Evolutionary conservation across 2,113 vertebrate species (phyloP).

Genomic region (Protomyctophum bolini): DNA sequence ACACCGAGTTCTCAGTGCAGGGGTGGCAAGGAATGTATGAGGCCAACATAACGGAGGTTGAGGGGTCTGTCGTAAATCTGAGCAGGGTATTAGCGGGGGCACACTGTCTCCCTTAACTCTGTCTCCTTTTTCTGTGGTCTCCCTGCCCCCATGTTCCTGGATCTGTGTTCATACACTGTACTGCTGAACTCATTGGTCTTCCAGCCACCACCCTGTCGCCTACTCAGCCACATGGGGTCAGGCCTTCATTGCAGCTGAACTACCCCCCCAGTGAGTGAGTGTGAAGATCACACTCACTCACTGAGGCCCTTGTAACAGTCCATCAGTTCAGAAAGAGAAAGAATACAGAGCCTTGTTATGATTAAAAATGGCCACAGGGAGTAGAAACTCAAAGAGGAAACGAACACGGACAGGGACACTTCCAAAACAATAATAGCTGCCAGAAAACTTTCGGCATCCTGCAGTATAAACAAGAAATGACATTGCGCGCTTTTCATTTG

Average conservation of each 20-base stretch:
- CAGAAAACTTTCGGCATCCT: slow-evolving; percentile 24
- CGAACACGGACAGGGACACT: slow-evolving; percentile 2
- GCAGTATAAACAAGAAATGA: slow-evolving; percentile 27
- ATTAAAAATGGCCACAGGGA: slow-evolving; percentile 27
- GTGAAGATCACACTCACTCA: slow-evolving; percentile 51
- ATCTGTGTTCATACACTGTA: slow-evolving; percentile 34
- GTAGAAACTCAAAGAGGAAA: slow-evolving; percentile 31
- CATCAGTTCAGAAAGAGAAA: slow-evolving; percentile 23
- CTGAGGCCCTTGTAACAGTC: slow-evolving; percentile 26
- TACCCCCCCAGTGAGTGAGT: neutral
- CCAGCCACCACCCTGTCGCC: slow-evolving; percentile 52
- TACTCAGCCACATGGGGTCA: slow-evolving; percentile 44
- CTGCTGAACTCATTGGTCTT: slow-evolving; percentile 45
- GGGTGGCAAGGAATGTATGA: slow-evolving; percentile 53
- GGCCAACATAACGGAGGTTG: slow-evolving; percentile 47
- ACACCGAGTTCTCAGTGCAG: slow-evolving; percentile 19
- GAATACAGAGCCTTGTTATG: slow-evolving; percentile 35
- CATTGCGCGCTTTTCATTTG: slow-evolving; percentile 8
- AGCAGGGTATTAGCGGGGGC: slow-evolving; percentile 29
- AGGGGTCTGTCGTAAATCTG: slow-evolving; percentile 64
- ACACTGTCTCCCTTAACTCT: slow-evolving; percentile 43
- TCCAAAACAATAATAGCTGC: slow-evolving; percentile 16
- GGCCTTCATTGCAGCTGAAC: neutral
- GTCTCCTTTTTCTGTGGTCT: slow-evolving; percentile 22
- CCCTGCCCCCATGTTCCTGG: slow-evolving; percentile 33